Conservation (phyloP, 2,888 invertebrate genomes). For the Drosophila austrosaltans region DNA sequence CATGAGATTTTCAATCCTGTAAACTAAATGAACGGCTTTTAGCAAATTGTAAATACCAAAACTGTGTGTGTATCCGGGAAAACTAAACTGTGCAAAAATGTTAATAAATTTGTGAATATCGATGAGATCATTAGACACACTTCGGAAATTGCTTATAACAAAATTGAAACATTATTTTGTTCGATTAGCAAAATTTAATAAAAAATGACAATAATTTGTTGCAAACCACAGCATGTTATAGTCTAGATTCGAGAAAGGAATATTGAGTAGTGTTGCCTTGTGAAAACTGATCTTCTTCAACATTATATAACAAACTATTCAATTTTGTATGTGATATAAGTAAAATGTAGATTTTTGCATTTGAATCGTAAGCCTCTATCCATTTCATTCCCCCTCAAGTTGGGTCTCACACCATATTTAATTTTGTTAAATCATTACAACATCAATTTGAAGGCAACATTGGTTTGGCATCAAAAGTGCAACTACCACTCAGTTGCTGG, state of each 20-base stretch:
- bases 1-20: neutral
- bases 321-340: too few species aligned
- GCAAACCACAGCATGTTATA: too few species aligned
- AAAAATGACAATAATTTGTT: too few species aligned
- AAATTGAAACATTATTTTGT: too few species aligned
- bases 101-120: neutral
- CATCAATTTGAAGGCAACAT: conserved; percentile 37
- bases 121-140: neutral
- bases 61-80: neutral
- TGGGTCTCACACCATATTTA: neutral
- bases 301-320: too few species aligned
- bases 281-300: too few species aligned
- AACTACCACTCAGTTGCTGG: conserved; percentile 31
- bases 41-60: neutral
- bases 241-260: too few species aligned
- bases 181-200: too few species aligned
- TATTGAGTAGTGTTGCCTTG: too few species aligned
- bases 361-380: too few species aligned
- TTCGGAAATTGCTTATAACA: too few species aligned
- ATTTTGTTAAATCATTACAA: conserved; percentile 31
- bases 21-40: neutral
- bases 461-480: conserved; percentile 40
- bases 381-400: neutral
- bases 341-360: too few species aligned
- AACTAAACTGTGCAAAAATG: neutral